Conservation (phyloP, 2,888 invertebrate genomes). For the Hymenopus coronatus region DNA sequence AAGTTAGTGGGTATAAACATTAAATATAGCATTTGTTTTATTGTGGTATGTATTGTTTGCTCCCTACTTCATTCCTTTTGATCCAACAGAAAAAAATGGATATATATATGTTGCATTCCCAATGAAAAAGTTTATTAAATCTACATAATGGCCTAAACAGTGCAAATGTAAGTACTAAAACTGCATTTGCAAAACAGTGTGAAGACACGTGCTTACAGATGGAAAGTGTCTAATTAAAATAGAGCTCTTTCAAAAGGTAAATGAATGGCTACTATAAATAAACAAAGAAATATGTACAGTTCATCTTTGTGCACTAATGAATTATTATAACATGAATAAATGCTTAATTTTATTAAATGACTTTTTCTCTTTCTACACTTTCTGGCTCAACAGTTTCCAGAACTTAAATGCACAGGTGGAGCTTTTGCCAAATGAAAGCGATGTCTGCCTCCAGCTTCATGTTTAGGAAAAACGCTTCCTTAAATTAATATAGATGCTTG, state of each 20-base stretch:
- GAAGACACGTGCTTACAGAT: not conserved
- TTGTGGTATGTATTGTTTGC: not conserved
- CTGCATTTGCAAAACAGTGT: not conserved
- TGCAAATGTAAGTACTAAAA: not conserved
- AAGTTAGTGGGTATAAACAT: slow-evolving; percentile 14
- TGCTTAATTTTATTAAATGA: not conserved
- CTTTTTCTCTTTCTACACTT: not conserved
- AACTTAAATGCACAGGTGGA: too few relatives aligned
- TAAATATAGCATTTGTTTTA: slow-evolving; percentile 22
- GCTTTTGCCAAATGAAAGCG: too few relatives aligned
- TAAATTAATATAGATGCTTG: too few relatives aligned
- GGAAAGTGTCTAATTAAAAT: not conserved
- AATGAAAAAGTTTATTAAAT: not conserved
- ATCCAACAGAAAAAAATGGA: not conserved
- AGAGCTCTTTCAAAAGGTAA: not conserved
- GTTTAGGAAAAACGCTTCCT: too few relatives aligned
- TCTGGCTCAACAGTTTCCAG: not conserved
- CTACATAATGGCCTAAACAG: not conserved
- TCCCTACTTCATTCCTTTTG: not conserved
- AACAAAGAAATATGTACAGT: not conserved
- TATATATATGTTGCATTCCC: not conserved
- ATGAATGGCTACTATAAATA: not conserved
- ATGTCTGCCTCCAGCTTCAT: too few relatives aligned
- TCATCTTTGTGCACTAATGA: not conserved
- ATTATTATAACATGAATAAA: not conserved